Base-by-base conservation (phyloP, 2,797 vertebrate genomes). In the Pangasius mekongensis region DNA sequence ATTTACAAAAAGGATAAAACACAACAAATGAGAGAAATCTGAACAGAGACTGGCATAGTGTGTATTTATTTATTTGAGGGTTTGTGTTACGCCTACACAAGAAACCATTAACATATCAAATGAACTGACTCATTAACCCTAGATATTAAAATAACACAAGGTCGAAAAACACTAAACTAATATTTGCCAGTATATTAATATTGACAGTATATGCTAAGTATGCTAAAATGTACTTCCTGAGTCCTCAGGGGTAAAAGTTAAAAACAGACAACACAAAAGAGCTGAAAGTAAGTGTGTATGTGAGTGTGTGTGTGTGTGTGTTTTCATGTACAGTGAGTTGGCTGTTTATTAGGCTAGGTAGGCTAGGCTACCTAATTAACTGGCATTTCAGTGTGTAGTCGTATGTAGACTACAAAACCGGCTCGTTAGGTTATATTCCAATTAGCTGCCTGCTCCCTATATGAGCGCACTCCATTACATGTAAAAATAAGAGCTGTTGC, bases 281-380 rank as follows among this genome's bases (percentile, higher is more conserved):
- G 20, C 9, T 30, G 64, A 10, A 22, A 22, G 54, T 62, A 36
- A 36, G 11, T 82, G 78, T 60, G 78, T 33, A 13, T 58, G 11
- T 82, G 78, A 39, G 78, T 33, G 27, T 58, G 11, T 82, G 78
- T 60, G 78, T 36, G 56, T 14, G 56, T 58, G 56, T 60, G 78
- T 20, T n/a, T 33, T 6, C 5, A 9, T 20, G 14, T 54, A 7
- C 4, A 3, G 3, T 54, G 47, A 77, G 14, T 30, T 16, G 5
- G 20, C 30, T 82, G 27, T 39, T 39, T 39, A 22, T 73, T 36
- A 30, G 0, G 3, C 22, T 0, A 78, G 16, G 49, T 18, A 18
- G n/a, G 2, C 56, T 60, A 43, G 11, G 22, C 33, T 62, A 62
- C 78, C 20, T 10, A 24, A n/a, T 27, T 47, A 82, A 60, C 54